These are phyloP conservation scores for Steinernema hermaphroditum DNA, from an alignment of 2,888 invertebrate genomes.

Conservation along the genomic window DNA sequence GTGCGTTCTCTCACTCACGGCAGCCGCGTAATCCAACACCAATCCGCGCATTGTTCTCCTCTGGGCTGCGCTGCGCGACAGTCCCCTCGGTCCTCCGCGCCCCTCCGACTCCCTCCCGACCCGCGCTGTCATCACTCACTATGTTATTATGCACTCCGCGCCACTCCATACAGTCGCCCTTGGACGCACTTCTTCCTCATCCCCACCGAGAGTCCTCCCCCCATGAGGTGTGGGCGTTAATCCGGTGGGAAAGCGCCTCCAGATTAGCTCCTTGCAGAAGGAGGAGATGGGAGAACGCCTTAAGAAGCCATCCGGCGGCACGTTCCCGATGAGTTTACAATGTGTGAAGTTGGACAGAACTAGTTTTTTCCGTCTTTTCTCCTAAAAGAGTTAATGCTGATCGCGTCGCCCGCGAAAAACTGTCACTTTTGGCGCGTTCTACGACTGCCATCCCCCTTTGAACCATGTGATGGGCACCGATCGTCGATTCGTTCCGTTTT, in stretches of 20 bases:
- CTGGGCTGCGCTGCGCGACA: not conserved
- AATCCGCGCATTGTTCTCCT: constrained; percentile 8
- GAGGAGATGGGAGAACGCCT: not conserved
- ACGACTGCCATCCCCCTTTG: too few relatives aligned
- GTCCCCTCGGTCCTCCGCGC: not conserved
- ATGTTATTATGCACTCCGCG: constrained; percentile 6
- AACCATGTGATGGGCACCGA: too few relatives aligned
- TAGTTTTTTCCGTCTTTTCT: not conserved
- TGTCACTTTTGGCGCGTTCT: not conserved
- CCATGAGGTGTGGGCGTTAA: not conserved
- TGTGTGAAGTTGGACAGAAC: not conserved
- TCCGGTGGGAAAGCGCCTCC: not conserved
- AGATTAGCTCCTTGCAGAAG: not conserved
- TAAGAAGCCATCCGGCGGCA: not conserved
- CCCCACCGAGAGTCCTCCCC: too few relatives aligned
- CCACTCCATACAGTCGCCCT: not conserved
- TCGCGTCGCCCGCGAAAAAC: not conserved
- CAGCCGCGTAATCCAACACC: constrained; percentile 10
- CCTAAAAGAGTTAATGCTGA: not conserved
- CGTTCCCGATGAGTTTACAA: not conserved
- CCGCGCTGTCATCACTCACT: not conserved
- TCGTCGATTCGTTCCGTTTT: too few relatives aligned
- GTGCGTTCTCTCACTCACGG: not conserved
- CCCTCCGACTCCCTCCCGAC: not conserved
- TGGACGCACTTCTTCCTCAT: not conserved